phyloP scores from a whole-genome alignment of 2,797 vertebrate species.

The Helicolenus hilgendorfi region DNA sequence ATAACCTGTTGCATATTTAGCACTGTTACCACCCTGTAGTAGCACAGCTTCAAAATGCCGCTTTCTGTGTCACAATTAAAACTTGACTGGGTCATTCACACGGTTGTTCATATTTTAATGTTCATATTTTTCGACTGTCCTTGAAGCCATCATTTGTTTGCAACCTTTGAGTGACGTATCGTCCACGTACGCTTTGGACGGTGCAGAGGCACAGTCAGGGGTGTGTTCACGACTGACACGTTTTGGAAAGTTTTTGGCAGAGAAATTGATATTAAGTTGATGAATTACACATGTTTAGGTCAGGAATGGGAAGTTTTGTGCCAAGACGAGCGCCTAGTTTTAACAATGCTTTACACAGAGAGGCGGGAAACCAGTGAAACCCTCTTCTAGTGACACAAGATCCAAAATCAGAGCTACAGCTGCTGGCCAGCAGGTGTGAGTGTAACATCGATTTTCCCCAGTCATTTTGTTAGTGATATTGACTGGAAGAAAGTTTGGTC shows the following conservation, averaged over 20 bases:
- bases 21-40: no score
- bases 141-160: conserved; percentile 19
- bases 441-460: conserved; percentile 45
- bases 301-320: not conserved
- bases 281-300: not conserved
- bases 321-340: not conserved
- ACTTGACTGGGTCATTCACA: not conserved
- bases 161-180: conserved; percentile 62
- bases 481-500: no score
- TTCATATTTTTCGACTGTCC: not conserved
- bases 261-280: not conserved
- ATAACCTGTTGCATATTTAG: not conserved
- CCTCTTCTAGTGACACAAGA: not conserved
- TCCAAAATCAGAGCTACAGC: not conserved
- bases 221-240: not conserved
- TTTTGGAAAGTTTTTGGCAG: not conserved
- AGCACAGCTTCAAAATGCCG: not conserved
- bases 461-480: no score
- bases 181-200: conserved; percentile 54
- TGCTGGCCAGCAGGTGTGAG: conserved; percentile 75
- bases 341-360: not conserved
- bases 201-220: not conserved
- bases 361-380: not conserved
- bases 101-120: rapidly evolving
- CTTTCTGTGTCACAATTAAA: not conserved